A percentile compares a stretch with the other conserved stretches of the same genome.
Conservation (phyloP, 2,113 vertebrate genomes). For the Athene cunicularia region DNA sequence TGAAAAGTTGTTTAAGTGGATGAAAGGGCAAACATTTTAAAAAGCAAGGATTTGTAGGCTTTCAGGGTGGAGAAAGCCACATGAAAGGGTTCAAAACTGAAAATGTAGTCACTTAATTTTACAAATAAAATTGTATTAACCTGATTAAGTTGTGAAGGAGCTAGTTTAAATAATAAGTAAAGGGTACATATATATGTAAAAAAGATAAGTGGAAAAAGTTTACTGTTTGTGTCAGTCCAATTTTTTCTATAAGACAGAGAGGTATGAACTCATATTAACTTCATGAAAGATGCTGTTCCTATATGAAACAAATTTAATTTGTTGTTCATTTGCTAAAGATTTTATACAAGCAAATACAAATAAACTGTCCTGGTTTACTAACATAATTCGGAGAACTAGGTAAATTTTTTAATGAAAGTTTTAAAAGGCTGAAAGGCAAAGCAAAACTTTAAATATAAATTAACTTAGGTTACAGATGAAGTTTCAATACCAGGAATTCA, state of each 20-base stretch:
- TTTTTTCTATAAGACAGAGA: background rate
- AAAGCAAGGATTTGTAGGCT: background rate
- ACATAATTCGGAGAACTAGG: background rate
- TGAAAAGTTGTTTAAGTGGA: background rate
- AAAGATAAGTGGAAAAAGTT: background rate
- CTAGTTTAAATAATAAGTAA: background rate
- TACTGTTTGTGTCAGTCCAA: background rate
- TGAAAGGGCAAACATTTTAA: background rate
- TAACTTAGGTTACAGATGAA: background rate
- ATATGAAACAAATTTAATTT: background rate
- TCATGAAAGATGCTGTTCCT: background rate
- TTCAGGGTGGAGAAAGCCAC: background rate
- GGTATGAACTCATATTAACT: background rate
- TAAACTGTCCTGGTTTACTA: background rate
- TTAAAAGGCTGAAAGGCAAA: background rate
- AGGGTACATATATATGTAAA: background rate
- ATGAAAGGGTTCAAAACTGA: background rate
- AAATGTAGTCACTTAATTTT: background rate
- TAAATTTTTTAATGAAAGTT: background rate
- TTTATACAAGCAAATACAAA: background rate
- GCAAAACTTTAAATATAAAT: constrained; percentile 5
- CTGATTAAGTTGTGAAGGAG: background rate
- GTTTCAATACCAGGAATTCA: background rate
- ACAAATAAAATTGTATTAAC: background rate
- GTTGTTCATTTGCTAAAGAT: background rate